Percentiles rank a stretch among this genome's conserved stretches.
Conservation (phyloP, 2,888 invertebrate species). For the Osmoderma eremita region DNA sequence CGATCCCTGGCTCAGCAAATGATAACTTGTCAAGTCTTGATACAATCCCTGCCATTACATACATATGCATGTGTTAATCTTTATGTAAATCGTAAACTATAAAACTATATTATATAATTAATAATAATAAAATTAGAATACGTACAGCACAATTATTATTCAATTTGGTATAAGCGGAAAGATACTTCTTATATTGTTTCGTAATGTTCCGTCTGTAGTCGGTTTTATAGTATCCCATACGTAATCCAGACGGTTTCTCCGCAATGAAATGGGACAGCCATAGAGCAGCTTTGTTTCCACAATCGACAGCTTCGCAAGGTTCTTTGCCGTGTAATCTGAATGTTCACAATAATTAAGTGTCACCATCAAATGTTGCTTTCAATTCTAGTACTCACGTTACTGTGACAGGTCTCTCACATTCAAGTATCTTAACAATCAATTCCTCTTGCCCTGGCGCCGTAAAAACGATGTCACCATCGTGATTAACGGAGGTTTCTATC, state of each 20-base stretch:
- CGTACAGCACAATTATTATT: neutral
- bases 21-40: conserved; percentile 67
- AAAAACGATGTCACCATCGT: conserved; percentile 61
- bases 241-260: conserved; percentile 54
- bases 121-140: neutral
- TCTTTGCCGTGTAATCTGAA: conserved; percentile 46
- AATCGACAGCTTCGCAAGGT: conserved; percentile 63
- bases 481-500: conserved; percentile 62
- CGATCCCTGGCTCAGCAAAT: conserved; percentile 67
- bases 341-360: neutral
- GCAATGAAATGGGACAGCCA: conserved; percentile 69
- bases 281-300: conserved; percentile 70
- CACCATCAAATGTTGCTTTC: no score
- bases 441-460: conserved; percentile 65
- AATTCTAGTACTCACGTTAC: conserved; percentile 18
- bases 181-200: neutral
- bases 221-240: conserved; percentile 57
- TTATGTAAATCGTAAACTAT: neutral
- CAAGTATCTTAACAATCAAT: conserved; percentile 62
- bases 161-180: neutral
- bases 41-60: conserved; percentile 62
- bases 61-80: neutral
- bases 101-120: neutral
- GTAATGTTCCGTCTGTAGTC: neutral
- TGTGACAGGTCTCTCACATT: conserved; percentile 28